phyloP scores from a whole-genome alignment of 2,888 invertebrate genomes.

The Eustalomyia histrio region DNA sequence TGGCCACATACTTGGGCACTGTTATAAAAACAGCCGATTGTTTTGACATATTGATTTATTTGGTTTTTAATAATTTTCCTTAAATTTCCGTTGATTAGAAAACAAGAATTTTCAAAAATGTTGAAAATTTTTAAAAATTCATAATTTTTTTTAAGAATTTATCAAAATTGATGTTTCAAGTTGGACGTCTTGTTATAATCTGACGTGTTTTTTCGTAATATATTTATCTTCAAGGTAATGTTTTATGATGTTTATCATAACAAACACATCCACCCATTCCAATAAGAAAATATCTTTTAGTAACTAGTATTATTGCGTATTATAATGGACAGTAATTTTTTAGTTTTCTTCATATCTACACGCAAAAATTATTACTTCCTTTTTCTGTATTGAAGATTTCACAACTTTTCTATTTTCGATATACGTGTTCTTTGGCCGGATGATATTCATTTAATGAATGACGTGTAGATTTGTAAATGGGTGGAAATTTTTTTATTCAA shows the following conservation, averaged over 20 bases:
- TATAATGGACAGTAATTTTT: conserved; percentile 69
- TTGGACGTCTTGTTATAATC: conserved; percentile 46
- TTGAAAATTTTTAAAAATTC: conserved; percentile 33
- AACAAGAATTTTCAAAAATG: conserved; percentile 26
- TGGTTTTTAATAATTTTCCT: conserved; percentile 14
- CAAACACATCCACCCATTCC: conserved; percentile 36
- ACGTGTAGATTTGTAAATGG: conserved; percentile 56
- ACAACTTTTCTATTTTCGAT: conserved; percentile 53
- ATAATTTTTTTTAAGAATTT: conserved; percentile 2
- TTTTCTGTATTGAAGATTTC: conserved; percentile 16
- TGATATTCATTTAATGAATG: conserved; percentile 41
- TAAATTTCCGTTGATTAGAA: conserved; percentile 4
- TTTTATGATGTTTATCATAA: conserved; percentile 34
- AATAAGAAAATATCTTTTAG: conserved; percentile 10
- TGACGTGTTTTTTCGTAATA: conserved; percentile 48
- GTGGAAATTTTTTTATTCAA: background rate
- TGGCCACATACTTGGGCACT: conserved; percentile 76
- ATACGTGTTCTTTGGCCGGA: conserved; percentile 48
- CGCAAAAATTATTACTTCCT: conserved; percentile 48
- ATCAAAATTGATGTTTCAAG: conserved; percentile 24
- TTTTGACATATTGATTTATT: conserved; percentile 69
- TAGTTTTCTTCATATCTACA: conserved; percentile 48
- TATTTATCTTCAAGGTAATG: conserved; percentile 47
- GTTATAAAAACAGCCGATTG: conserved; percentile 74
- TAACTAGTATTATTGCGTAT: conserved; percentile 36